A percentile compares a stretch with the other conserved stretches of the same genome.
phyloP scores from a whole-genome alignment of 2,113 vertebrate genomes.

The Falco punctatus region DNA sequence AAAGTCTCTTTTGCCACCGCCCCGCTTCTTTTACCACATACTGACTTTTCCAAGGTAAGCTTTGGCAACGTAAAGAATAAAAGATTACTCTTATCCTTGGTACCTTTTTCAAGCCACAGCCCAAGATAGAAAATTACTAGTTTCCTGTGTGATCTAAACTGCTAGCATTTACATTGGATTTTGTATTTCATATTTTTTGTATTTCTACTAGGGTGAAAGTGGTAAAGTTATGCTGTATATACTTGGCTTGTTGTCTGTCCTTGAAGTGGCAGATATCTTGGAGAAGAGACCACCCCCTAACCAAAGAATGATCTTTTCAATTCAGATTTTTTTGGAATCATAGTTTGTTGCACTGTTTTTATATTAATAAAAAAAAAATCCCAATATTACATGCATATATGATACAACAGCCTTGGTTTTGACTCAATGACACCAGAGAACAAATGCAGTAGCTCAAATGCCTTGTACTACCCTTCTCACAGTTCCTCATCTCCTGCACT shows the following conservation, averaged over 20 bases:
- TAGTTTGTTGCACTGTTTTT: background rate
- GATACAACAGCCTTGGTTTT: background rate
- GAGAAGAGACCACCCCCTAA: background rate
- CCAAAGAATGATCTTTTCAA: background rate
- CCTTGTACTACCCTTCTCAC: background rate
- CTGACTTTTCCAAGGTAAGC: background rate
- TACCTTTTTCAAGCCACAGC: background rate
- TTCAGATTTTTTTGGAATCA: background rate
- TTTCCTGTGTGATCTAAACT: background rate
- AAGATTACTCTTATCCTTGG: background rate
- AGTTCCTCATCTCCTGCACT: background rate
- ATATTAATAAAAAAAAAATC: background rate
- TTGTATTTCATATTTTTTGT: background rate
- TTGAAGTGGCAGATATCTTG: background rate
- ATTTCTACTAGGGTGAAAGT: background rate
- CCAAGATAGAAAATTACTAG: background rate
- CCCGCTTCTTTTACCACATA: background rate
- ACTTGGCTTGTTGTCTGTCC: background rate
- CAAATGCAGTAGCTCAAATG: background rate
- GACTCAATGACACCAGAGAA: background rate
- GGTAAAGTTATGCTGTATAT: background rate
- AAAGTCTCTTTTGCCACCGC: background rate
- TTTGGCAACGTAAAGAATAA: background rate
- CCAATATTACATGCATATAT: background rate
- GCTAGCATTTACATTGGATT: background rate